Evolutionary conservation across 2,888 invertebrate genomes (phyloP), one percentile per base, ranked within the genome.

Genomic region (Liopterus haemorrhoidalis): DNA sequence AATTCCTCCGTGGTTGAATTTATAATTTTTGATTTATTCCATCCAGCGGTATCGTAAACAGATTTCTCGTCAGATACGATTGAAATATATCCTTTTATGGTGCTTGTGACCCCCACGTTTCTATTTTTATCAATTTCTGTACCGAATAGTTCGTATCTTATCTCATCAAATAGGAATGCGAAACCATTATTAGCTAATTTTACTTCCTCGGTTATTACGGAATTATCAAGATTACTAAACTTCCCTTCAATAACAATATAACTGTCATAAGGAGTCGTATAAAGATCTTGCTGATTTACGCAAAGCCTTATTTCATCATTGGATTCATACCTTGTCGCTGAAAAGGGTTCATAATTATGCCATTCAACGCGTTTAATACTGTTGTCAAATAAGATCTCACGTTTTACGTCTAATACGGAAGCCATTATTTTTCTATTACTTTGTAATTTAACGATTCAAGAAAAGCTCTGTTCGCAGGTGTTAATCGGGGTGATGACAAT

Each of bases 111-210:
- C 12, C 61, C 61, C 24, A 60, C 52, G 55, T 62, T 60, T 48
- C 59, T 56, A 8, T 30, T 52, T 12, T 53, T 47, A 56, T 62
- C 59, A 30, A 64, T 59, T 50, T 61, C 59, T 14, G 58, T 47
- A 21, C 57, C 60, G 49, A 62, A 63, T 11, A 62, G 24, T 48
- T 62, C 59, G 51, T 62, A 65, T 6, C 61, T 55, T 38, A 62
- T 58, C 51, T 59, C 58, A 42, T 62, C 59, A 48, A 63, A 62
- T 4, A 62, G 31, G 49, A 57, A 54, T 6, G 55, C 51, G n/a
- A 60, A 44, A 33, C 54, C 51, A 48, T 61, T 59, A 41, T 58
- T 60, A 6, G 42, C 46, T 19, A 50, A 19, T 19, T 8, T 20
- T 20, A 12, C 19, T 9, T 19, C 5, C n/a, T n/a, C n/a, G 4